Evolutionary conservation across 2,113 vertebrate genomes (phyloP).

Genomic region (Oryzias celebensis): DNA sequence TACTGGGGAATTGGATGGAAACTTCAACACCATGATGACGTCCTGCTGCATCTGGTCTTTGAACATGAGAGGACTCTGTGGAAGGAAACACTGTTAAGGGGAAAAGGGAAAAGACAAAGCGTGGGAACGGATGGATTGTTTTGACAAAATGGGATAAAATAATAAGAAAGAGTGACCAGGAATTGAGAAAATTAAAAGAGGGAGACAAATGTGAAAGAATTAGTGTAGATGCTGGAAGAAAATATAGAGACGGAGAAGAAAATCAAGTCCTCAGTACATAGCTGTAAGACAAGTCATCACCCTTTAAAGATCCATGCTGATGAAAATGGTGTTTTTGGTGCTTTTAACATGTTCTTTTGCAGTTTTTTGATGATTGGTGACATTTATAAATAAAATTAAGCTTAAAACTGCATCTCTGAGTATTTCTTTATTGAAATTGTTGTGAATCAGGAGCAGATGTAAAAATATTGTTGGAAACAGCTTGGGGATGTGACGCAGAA

Average conservation of each 20-base stretch:
- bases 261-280: constrained; percentile 26
- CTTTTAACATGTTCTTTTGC: no score
- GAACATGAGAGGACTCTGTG: constrained; percentile 99
- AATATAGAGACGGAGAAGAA: constrained; percentile 68
- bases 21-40: constrained; percentile 99
- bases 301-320: no score
- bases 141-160: background rate
- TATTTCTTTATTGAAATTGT: no score
- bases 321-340: no score
- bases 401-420: no score
- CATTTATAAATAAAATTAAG: no score
- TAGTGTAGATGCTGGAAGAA: constrained; percentile 79
- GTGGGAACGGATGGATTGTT: constrained; percentile 63
- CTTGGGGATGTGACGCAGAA: no score
- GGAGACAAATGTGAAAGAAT: constrained; percentile 82
- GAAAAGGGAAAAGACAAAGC: constrained; percentile 61
- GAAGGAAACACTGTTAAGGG: constrained; percentile 98
- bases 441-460: no score
- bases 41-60: constrained; percentile 99
- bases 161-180: constrained; percentile 65
- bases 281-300: constrained; percentile 29
- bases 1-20: constrained; percentile 96
- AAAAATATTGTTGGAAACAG: no score
- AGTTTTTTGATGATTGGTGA: no score
- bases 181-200: constrained; percentile 19